Percentiles rank a stretch among this genome's conserved stretches.
phyloP scores from a whole-genome alignment of 2,797 vertebrate genomes.

The Enteromius radiatus region DNA sequence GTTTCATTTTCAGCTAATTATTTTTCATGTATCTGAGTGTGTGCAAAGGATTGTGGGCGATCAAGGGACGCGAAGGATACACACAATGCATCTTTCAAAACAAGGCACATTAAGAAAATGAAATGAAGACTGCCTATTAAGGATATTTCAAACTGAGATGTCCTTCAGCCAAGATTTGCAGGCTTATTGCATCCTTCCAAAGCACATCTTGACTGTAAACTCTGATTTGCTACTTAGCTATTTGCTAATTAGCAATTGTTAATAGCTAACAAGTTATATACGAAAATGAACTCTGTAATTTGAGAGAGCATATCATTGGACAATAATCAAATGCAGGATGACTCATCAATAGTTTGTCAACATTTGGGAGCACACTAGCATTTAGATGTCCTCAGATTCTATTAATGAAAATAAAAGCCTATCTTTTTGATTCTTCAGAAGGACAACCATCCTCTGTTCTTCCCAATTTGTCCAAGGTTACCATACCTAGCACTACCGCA shows the following conservation, averaged over 20 bases:
- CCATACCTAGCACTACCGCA: not conserved
- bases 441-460: not conserved
- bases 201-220: not conserved
- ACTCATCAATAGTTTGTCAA: not conserved
- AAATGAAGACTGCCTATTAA: not conserved
- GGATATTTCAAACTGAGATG: not conserved
- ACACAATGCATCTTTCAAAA: slow-evolving; percentile 1
- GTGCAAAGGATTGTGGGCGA: not conserved
- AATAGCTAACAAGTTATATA: not conserved
- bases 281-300: not conserved
- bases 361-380: not conserved
- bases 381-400: not conserved
- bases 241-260: not conserved
- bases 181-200: not conserved
- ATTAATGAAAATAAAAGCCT: not conserved
- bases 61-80: not conserved
- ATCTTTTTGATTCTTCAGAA: slow-evolving; percentile 11
- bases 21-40: not conserved
- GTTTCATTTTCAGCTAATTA: not conserved
- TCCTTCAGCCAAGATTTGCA: not conserved
- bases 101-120: not conserved
- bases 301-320: not conserved
- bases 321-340: not conserved
- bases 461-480: slow-evolving; percentile 34
- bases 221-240: not conserved